Percentiles rank a stretch among this genome's conserved stretches.
phyloP scores from a whole-genome alignment of 2,797 vertebrate species.

The Myiothlypis chrysogaster region DNA sequence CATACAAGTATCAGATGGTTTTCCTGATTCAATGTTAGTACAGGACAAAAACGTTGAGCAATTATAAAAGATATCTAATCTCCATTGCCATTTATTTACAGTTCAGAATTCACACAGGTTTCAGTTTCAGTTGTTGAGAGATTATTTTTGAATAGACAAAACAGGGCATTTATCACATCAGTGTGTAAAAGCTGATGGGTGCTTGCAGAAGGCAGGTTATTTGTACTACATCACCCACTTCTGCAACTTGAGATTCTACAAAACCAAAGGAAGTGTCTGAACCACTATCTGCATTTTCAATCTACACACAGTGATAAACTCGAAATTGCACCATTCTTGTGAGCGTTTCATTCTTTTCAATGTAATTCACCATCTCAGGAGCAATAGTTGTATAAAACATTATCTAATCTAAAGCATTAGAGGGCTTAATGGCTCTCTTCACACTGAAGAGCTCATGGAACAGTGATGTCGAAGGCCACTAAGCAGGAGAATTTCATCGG shows the following conservation, averaged over 20 bases:
- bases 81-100: constrained; percentile 38
- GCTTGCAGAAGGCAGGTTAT: not conserved
- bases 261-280: not conserved
- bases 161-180: not conserved
- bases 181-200: not conserved
- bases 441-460: not conserved
- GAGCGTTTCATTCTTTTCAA: not conserved
- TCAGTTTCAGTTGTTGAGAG: not conserved
- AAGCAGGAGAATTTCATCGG: not conserved
- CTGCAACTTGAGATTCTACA: not conserved
- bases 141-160: not conserved
- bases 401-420: not conserved
- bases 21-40: not conserved
- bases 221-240: not conserved
- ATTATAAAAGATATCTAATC: not conserved
- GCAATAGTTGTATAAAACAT: not conserved
- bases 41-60: not conserved
- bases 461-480: not conserved
- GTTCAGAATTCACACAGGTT: not conserved
- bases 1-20: constrained; percentile 58
- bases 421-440: not conserved
- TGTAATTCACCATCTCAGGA: not conserved
- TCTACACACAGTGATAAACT: not conserved
- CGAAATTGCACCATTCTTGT: not conserved
- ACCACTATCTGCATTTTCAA: not conserved